phyloP scores from a whole-genome alignment of 2,797 vertebrate species.

The Myotis vivesi region DNA sequence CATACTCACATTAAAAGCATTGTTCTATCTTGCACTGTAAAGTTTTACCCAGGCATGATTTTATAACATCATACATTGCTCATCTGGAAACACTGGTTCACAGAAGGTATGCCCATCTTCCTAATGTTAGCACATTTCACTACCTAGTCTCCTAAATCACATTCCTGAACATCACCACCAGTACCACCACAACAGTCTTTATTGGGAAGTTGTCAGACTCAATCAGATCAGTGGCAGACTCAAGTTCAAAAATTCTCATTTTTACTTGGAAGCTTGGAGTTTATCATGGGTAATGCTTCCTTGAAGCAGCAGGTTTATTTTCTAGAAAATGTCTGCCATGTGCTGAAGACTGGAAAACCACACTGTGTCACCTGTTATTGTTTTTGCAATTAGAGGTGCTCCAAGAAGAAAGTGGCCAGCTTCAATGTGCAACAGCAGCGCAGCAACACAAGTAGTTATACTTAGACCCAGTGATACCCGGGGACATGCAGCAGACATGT shows the following conservation, averaged over 20 bases:
- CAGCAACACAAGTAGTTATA: neutral
- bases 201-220: neutral
- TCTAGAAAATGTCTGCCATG: neutral
- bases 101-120: neutral
- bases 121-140: neutral
- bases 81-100: neutral
- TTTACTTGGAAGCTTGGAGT: conserved; percentile 21
- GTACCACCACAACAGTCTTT: neutral
- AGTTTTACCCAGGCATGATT: neutral
- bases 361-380: neutral
- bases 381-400: neutral
- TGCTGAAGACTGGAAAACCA: neutral
- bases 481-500: neutral
- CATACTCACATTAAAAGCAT: neutral
- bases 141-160: neutral
- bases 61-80: neutral
- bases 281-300: neutral
- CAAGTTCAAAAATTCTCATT: neutral
- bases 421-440: neutral
- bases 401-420: neutral
- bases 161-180: neutral
- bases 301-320: conserved; percentile 7
- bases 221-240: neutral
- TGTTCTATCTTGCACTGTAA: neutral
- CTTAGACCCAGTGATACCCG: neutral